Base-by-base conservation (phyloP, 2,888 invertebrate species). In the Pammene aurita region DNA sequence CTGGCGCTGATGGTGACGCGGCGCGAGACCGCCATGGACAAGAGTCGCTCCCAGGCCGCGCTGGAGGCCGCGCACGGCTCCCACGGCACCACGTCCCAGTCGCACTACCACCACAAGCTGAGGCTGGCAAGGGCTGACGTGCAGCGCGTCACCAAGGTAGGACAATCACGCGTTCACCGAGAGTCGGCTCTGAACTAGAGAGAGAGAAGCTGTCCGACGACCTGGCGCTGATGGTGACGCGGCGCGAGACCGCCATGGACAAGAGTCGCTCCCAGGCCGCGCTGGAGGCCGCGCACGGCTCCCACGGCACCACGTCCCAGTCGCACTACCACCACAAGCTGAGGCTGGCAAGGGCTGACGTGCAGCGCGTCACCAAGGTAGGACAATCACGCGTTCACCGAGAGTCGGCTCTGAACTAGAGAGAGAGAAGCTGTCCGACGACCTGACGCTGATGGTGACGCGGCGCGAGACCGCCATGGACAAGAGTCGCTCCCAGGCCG, bases 161-260 rank as follows among this genome's bases (percentile, higher is more conserved):
- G 14, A 54, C 16, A 46, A 46, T 35, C 7, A 35, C 35, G n/a
- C n/a, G n/a, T n/a, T n/a, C n/a, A n/a, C n/a, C n/a, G n/a, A n/a
- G n/a, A n/a, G n/a, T n/a, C n/a, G n/a, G n/a, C n/a, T n/a, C n/a
- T n/a, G n/a, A n/a, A n/a, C n/a, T n/a, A n/a, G n/a, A n/a, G n/a
- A n/a, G n/a, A n/a, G n/a, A 91, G 72, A 90, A 90, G 75, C 72
- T 93, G 13, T 81, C 92, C 0, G 90, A 89, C 52, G 93, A 93
- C 72, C 74, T 93, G 69, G 92, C 92, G 0, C 76, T 85, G 61
- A 90, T 89, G 75, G 90, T 93, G 70, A 88, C 86, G 16, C 83
- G 91, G 0, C 84, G 93, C 0, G 91, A 89, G 72, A 89, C 85
- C 0, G 92, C 87, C 4, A 80, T 88, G 77, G 89, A 88, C 50